phyloP scores from a whole-genome alignment of 1,140 invertebrate genomes.

The Laodelphax striatellus region DNA sequence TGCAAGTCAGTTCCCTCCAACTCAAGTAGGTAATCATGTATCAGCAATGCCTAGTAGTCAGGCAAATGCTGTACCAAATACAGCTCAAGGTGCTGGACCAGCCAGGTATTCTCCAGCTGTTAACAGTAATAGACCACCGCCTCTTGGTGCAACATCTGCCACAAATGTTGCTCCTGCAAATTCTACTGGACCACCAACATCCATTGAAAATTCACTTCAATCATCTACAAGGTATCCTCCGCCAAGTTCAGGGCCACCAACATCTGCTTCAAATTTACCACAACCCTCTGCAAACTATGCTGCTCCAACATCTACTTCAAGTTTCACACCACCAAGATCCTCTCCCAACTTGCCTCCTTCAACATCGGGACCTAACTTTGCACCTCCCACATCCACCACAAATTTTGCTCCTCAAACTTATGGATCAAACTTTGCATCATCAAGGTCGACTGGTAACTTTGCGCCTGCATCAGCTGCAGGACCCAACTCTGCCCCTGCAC shows the following conservation, averaged over 20 bases:
- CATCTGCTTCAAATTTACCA: background rate
- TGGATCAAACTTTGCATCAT: background rate
- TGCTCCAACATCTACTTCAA: background rate
- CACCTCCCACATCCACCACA: background rate
- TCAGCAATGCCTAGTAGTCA: too few species aligned
- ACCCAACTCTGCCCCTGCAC: background rate
- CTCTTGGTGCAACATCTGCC: slow-evolving; percentile 1
- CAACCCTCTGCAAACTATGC: background rate
- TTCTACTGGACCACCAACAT: background rate
- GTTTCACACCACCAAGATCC: background rate
- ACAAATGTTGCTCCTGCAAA: background rate
- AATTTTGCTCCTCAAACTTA: background rate
- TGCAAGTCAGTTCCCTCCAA: too few species aligned
- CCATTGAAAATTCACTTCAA: background rate
- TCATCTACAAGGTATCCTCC: background rate
- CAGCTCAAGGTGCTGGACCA: too few species aligned
- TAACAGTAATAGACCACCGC: background rate
- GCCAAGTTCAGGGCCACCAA: background rate
- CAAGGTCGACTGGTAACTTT: background rate
- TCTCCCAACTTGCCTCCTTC: background rate
- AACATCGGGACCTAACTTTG: background rate
- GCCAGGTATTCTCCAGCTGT: too few species aligned
- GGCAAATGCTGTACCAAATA: too few species aligned
- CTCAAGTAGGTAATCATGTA: too few species aligned
- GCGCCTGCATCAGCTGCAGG: background rate